Conservation (phyloP, 1,140 invertebrate species). For the Pogonomyrmex barbatus region DNA sequence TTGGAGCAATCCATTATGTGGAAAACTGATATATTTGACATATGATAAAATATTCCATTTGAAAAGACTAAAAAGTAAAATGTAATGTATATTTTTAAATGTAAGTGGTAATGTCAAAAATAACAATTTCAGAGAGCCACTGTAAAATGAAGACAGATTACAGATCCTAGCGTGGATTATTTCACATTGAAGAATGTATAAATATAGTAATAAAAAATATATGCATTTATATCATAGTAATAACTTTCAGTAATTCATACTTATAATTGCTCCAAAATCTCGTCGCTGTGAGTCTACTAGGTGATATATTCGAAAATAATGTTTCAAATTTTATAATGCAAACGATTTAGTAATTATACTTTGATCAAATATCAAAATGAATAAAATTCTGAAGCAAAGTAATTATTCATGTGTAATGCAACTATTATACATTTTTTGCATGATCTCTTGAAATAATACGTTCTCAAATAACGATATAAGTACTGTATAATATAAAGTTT, state of each 20-base stretch:
- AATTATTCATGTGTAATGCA: too few relatives aligned
- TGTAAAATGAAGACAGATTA: slow-evolving; percentile 46
- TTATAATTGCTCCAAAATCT: not conserved
- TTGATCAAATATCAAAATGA: not conserved
- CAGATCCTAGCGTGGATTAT: not conserved
- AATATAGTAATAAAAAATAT: not conserved
- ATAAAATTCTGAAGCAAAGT: not conserved
- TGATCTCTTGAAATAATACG: not conserved
- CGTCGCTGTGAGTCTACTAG: not conserved
- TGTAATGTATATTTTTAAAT: too few relatives aligned
- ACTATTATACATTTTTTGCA: too few relatives aligned
- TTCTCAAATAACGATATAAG: not conserved
- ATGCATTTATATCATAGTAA: not conserved
- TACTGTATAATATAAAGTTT: not conserved
- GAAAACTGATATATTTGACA: slow-evolving; percentile 49
- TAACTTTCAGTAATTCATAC: not conserved
- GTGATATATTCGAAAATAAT: not conserved
- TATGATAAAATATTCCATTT: slow-evolving; percentile 32
- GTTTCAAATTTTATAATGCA: not conserved
- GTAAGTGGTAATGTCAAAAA: slow-evolving; percentile 1
- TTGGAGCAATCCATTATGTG: slow-evolving; percentile 26
- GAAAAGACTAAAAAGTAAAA: not conserved
- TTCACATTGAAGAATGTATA: slow-evolving; percentile 12
- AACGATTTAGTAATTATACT: not conserved
- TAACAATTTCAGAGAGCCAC: slow-evolving; percentile 2